Evolutionary conservation across 1,140 invertebrate species (phyloP), one percentile per base, ranked within the genome.

Genomic region (Drosophila funebris): DNA sequence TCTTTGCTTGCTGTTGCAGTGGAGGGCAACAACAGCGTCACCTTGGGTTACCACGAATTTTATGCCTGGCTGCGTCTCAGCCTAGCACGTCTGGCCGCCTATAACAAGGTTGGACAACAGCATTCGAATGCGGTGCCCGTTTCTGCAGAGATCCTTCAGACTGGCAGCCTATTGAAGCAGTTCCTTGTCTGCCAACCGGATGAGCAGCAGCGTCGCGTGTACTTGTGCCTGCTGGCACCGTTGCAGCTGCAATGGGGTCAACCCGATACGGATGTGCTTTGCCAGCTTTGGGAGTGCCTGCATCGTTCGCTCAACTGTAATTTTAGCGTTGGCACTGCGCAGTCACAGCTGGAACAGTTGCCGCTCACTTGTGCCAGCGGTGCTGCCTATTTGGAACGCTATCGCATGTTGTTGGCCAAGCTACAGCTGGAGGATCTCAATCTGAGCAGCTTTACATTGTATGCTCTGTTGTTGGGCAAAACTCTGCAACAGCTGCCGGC

Each of bases 281-380:
- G 90, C 44, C 68, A 87, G 44, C 56, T 92, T 6, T 92, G 91
- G 91, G 91, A 92, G 70, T 77, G 80, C 41, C 69, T 91, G 64
- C 87, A 92, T 54, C 89, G 89, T 7, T 85, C 76, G 24, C 72
- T 92, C 0, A 92, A 92, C 68, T 87, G 66, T 11, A 78, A 66
- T 16, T 83, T 90, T 6, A 72, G 53, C 29, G 79, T 71, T 22
- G 2, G 41, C 67, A 8, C 3, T 11, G 63, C 64, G 31, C 73
- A 75, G 41, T 31, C 43, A 0, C 75, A 76, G 16, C 27, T 91
- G 43, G 87, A 91, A 0, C 78, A 91, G 18, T 58, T 77, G 44
- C 78, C 76, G 0, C 9, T 78, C 1, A 76, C 53, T n/a, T 83
- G 64, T 6, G 50, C 64, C 52, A 90, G 66, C 8, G 90, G 90